Base-by-base conservation (phyloP, 2,888 invertebrate species). In the Eudemis profundana region DNA sequence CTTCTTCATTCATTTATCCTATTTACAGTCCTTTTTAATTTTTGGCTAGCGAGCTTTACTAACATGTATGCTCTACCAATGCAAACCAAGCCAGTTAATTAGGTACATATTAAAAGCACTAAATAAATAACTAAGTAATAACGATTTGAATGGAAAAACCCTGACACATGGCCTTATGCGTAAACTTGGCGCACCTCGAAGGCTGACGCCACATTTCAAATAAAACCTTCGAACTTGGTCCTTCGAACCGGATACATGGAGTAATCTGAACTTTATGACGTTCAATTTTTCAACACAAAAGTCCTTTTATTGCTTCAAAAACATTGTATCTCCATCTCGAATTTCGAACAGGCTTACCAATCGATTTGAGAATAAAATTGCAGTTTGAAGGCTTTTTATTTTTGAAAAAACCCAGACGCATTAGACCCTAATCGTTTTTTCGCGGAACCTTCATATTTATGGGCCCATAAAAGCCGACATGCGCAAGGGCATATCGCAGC, bases 341-440 rank as follows among this genome's bases (percentile, higher is more conserved):
- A 42, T 46, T 59, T 53, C 59, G 44, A 53, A 61, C 46, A 46
- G 17, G 40, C 21, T 27, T 10, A 14, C 15, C 19, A 40, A 38
- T 47, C 23, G 53, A 47, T 33, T 33, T 7, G 50, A 27, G 51
- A 49, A 57, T 44, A 63, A 46, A 62, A 68, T 57, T 50, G 61
- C 67, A 61, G 33, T 15, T 56, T 51, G 21, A 40, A 5, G 23
- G 21, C 50, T 50, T 12, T 67, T 64, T 69, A n/a, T n/a, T 57
- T 61, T 36, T 29, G 10, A 44, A 40, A 53, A 50, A 42, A 14
- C n/a, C 50, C 47, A 56, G 53, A 64, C 63, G 38, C 64, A 66
- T 73, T 73, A 72, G 72, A 70, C 70, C 72, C 74, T 72, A 71
- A 74, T 70, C 72, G 66, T 36, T 65, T 67, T 66, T 73, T 75